Conservation (phyloP, 37 sponge, comb jelly and placozoan genomes). For the Oopsacas minuta region DNA sequence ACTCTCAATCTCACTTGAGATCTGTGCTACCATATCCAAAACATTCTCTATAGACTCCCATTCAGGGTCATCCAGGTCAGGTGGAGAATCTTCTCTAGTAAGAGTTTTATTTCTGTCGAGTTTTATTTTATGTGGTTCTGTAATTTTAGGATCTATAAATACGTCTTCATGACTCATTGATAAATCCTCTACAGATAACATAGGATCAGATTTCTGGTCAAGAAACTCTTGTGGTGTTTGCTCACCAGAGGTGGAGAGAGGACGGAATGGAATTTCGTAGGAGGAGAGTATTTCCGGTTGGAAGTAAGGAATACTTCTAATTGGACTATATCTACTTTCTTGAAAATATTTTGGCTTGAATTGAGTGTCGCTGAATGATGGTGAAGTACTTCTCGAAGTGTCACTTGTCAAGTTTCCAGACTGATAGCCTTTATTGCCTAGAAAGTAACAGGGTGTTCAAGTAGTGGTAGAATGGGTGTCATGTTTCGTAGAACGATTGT, state of each 20-base stretch:
- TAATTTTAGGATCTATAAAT: background rate
- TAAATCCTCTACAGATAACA: background rate
- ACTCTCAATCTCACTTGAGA: background rate
- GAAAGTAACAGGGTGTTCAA: too few relatives aligned
- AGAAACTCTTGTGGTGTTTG: background rate
- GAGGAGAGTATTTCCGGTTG: background rate
- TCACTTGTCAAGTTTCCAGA: background rate
- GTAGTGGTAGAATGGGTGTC: too few relatives aligned
- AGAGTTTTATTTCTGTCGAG: background rate
- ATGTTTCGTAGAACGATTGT: too few relatives aligned
- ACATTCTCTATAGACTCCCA: conserved; percentile 14
- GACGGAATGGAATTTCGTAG: background rate
- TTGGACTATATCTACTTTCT: background rate
- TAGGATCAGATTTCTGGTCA: background rate
- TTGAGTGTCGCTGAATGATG: background rate
- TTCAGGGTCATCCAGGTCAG: background rate
- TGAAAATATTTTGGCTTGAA: background rate
- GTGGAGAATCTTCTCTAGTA: background rate
- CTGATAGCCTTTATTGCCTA: conserved; percentile 6
- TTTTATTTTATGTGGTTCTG: too few relatives aligned
- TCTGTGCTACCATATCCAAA: conserved; percentile 9
- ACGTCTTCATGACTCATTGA: background rate
- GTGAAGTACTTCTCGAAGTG: background rate
- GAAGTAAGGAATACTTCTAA: background rate
- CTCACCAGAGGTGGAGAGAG: background rate